These are phyloP conservation scores for Saimiri boliviensis DNA, from an alignment of 2,113 vertebrate species.

Conservation along the genomic window DNA sequence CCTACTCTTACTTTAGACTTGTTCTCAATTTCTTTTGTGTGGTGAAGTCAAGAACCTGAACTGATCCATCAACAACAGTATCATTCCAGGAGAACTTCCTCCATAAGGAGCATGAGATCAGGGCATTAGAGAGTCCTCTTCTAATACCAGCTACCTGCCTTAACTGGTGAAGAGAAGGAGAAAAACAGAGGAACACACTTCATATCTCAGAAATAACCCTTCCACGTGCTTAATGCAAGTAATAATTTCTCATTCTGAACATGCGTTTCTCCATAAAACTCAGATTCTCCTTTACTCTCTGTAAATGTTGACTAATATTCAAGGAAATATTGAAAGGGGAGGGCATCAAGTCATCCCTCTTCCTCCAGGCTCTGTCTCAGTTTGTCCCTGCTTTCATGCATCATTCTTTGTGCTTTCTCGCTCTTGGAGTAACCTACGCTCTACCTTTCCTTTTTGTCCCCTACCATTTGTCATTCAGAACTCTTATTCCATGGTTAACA, in stretches of 20 bases:
- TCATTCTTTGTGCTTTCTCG: neutral
- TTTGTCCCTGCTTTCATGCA: neutral
- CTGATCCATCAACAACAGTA: too few species aligned
- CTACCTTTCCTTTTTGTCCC: neutral
- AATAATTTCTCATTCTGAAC: neutral
- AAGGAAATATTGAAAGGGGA: neutral
- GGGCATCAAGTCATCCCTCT: neutral
- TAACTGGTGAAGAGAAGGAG: neutral
- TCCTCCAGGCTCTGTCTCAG: neutral
- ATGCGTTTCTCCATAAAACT: neutral
- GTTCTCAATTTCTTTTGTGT: too few species aligned
- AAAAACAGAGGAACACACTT: neutral
- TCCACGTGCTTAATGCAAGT: neutral
- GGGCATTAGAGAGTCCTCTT: neutral
- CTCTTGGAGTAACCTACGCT: accelerated
- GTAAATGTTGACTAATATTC: neutral
- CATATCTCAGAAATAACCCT: neutral
- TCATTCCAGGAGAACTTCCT: neutral
- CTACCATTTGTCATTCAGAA: neutral
- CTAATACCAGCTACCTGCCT: neutral
- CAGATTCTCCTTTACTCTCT: neutral
- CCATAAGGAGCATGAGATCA: too few species aligned
- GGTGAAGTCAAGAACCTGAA: too few species aligned
- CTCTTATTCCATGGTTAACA: neutral
- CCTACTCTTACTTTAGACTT: too few species aligned